Conservation (phyloP, 2,888 invertebrate genomes). For the Timandra comae region DNA sequence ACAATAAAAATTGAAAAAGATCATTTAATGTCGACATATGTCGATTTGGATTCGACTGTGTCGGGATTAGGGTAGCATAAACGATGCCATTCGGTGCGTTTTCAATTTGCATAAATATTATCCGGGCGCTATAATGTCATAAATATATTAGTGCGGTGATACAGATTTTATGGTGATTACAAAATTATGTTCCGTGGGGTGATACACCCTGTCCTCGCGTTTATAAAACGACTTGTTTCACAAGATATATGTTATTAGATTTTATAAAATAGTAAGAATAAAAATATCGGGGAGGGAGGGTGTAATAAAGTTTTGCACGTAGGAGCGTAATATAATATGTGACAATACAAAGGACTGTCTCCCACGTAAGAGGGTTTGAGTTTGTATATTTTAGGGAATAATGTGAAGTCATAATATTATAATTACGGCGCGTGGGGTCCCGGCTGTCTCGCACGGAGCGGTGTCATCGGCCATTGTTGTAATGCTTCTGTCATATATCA, state of each 20-base stretch:
- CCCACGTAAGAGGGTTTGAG: conserved; percentile 35
- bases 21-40: conserved; percentile 49
- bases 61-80: conserved; percentile 61
- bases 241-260: conserved; percentile 25
- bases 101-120: conserved; percentile 78
- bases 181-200: conserved; percentile 57
- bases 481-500: conserved; percentile 46
- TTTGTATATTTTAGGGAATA: conserved; percentile 43
- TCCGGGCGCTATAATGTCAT: conserved; percentile 65
- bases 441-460: conserved; percentile 46
- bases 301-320: conserved; percentile 33
- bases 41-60: conserved; percentile 39
- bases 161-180: conserved; percentile 76
- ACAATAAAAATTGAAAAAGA: conserved; percentile 6
- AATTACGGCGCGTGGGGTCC: conserved; percentile 53
- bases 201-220: conserved; percentile 25
- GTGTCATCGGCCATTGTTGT: conserved; percentile 61
- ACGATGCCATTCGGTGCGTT: conserved; percentile 67
- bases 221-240: conserved; percentile 22
- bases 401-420: conserved; percentile 70
- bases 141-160: conserved; percentile 75
- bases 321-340: no score
- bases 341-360: conserved; percentile 34
- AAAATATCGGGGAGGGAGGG: conserved; percentile 25
- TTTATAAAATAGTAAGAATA: conserved; percentile 23